phyloP scores from a whole-genome alignment of 1,140 invertebrate species.

The Halesus radiatus region DNA sequence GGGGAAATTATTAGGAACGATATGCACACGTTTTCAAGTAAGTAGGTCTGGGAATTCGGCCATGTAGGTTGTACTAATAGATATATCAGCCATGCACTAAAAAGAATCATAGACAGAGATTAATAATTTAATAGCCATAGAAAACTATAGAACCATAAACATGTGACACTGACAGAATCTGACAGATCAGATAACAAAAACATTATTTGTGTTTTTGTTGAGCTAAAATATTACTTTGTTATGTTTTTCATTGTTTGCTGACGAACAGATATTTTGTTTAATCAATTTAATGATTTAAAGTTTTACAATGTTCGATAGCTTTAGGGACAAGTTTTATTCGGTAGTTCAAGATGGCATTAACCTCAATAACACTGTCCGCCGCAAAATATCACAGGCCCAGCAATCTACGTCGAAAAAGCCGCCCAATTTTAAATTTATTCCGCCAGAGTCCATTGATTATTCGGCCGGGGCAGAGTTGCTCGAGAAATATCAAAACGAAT shows the following conservation, averaged over 20 bases:
- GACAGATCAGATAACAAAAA: constrained; percentile 38
- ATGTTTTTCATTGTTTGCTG: constrained; percentile 1
- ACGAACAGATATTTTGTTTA: background rate
- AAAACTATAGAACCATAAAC: background rate
- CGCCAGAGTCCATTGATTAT: constrained; percentile 29
- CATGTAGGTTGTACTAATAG: too few relatives aligned
- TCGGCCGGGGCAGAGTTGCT: constrained; percentile 43
- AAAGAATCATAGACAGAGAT: too few relatives aligned
- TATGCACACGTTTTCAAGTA: too few relatives aligned
- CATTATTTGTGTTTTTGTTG: constrained; percentile 12
- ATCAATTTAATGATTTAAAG: background rate
- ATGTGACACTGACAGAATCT: constrained; percentile 38
- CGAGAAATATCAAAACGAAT: constrained; percentile 51
- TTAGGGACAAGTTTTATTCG: constrained; percentile 55
- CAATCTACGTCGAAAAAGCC: constrained; percentile 20
- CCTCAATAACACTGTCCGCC: constrained; percentile 46
- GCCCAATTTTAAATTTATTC: background rate
- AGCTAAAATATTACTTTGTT: background rate
- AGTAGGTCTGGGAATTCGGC: too few relatives aligned
- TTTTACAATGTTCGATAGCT: constrained; percentile 51
- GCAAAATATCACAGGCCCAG: constrained; percentile 48
- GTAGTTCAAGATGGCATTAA: constrained; percentile 56
- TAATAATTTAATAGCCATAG: too few relatives aligned
- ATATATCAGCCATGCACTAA: too few relatives aligned
- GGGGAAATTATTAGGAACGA: too few relatives aligned